Percentiles rank a stretch among this genome's conserved stretches.
Conservation (phyloP, 2,888 invertebrate species). For the Polydesmus complanatus region DNA sequence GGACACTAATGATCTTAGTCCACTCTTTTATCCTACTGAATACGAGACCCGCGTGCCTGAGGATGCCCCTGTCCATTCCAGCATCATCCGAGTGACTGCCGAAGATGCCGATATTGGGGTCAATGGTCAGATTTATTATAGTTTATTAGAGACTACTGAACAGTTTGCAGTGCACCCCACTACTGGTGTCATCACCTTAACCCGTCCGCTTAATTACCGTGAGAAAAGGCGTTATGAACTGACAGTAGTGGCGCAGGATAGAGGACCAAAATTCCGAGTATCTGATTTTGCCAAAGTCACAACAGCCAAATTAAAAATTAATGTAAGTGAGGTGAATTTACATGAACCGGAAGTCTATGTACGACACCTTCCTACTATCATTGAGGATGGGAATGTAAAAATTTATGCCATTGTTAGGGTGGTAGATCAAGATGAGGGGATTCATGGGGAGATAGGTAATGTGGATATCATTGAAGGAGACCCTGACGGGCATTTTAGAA, state of each 20-base stretch:
- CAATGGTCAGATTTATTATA: conserved; percentile 95
- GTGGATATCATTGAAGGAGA: conserved; percentile 80
- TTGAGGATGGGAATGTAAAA: conserved; percentile 62
- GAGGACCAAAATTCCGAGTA: conserved; percentile 49
- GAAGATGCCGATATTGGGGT: conserved; percentile 92
- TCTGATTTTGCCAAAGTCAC: not conserved
- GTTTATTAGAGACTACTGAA: conserved; percentile 63
- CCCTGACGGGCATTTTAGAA: conserved; percentile 73
- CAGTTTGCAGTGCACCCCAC: conserved; percentile 87
- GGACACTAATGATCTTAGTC: conserved; percentile 83
- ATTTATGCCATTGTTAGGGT: conserved; percentile 81
- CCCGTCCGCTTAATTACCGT: conserved; percentile 56
- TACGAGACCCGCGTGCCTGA: conserved; percentile 78
- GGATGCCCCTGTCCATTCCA: conserved; percentile 70
- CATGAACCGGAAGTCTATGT: conserved; percentile 71
- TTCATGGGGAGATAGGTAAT: conserved; percentile 66
- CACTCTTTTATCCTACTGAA: conserved; percentile 77
- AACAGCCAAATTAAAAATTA: conserved; percentile 43
- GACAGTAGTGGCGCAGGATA: conserved; percentile 68
- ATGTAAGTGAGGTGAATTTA: conserved; percentile 57
- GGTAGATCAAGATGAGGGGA: conserved; percentile 65
- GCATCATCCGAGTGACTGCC: conserved; percentile 62
- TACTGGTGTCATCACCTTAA: conserved; percentile 71
- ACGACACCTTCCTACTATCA: conserved; percentile 60
- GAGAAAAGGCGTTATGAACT: conserved; percentile 57